A percentile compares a stretch with the other conserved stretches of the same genome.
phyloP scores from a whole-genome alignment of 2,888 invertebrate genomes.

The Gandaritis pyraliata region DNA sequence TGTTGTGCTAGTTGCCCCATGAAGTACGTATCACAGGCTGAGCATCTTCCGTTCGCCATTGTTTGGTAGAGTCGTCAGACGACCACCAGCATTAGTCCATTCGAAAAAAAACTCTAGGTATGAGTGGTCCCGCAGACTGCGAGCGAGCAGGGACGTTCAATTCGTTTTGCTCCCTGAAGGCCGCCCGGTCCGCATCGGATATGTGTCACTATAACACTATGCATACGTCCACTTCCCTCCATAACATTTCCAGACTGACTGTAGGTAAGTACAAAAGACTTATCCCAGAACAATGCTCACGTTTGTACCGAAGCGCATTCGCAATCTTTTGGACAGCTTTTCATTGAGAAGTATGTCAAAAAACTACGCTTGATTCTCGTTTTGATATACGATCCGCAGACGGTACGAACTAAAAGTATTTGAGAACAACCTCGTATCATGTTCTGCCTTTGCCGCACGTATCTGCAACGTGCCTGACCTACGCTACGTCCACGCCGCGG shows the following conservation, averaged over 20 bases:
- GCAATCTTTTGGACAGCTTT: background rate
- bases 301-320: background rate
- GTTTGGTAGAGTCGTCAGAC: no score
- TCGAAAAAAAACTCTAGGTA: background rate
- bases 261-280: background rate
- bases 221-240: slow-evolving; percentile 57
- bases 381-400: slow-evolving; percentile 23
- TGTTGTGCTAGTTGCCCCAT: no score
- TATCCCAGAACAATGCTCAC: no score
- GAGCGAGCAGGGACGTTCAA: slow-evolving; percentile 44
- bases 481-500: slow-evolving; percentile 16
- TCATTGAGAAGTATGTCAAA: background rate
- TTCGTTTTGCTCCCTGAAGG: slow-evolving; percentile 78
- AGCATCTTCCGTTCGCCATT: no score
- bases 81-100: no score
- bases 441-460: slow-evolving; percentile 33
- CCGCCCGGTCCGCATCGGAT: slow-evolving; percentile 74
- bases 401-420: slow-evolving; percentile 38
- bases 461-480: slow-evolving; percentile 33
- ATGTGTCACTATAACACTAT: slow-evolving; percentile 80
- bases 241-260: slow-evolving; percentile 52
- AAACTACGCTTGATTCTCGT: background rate
- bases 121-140: slow-evolving; percentile 48
- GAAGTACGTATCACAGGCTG: no score
- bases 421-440: slow-evolving; percentile 37